Conservation (phyloP, 1,140 invertebrate species). For the Olivierus martensii region DNA sequence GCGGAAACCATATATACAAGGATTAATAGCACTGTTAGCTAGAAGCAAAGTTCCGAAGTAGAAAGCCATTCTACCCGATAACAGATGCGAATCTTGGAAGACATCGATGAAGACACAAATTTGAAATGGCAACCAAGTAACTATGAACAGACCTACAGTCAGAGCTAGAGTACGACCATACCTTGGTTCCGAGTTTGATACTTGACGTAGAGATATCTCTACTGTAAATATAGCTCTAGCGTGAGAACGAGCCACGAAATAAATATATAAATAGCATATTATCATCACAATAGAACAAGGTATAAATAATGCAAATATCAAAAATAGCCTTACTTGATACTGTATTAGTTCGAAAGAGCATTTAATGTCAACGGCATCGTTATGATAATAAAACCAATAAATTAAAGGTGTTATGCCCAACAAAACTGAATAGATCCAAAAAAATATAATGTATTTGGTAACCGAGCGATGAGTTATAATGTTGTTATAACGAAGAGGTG, state of each 20-base stretch:
- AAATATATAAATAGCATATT: slow-evolving; percentile 50
- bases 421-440: slow-evolving; percentile 44
- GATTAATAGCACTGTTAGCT: slow-evolving; percentile 45
- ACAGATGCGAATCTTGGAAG: slow-evolving; percentile 27
- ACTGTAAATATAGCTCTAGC: slow-evolving; percentile 49
- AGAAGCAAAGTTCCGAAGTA: slow-evolving; percentile 42
- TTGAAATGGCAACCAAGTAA: slow-evolving; percentile 49
- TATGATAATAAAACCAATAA: too few species aligned
- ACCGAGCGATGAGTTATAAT: slow-evolving; percentile 46
- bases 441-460: slow-evolving; percentile 40
- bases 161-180: slow-evolving; percentile 48
- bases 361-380: slow-evolving; percentile 29
- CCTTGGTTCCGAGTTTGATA: slow-evolving; percentile 27
- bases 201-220: slow-evolving; percentile 35
- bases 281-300: slow-evolving; percentile 41
- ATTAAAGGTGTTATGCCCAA: slow-evolving; percentile 38
- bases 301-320: slow-evolving; percentile 30
- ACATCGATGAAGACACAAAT: too few species aligned
- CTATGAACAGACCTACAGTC: slow-evolving; percentile 46
- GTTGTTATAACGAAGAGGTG: slow-evolving; percentile 42
- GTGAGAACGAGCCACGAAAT: slow-evolving; percentile 45
- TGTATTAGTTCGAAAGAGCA: slow-evolving; percentile 5
- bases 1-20: slow-evolving; percentile 52
- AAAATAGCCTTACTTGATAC: slow-evolving; percentile 7
- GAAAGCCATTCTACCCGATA: slow-evolving; percentile 37